Conservation (phyloP, 2,888 invertebrate genomes). For the Dolichopus griseipennis region DNA sequence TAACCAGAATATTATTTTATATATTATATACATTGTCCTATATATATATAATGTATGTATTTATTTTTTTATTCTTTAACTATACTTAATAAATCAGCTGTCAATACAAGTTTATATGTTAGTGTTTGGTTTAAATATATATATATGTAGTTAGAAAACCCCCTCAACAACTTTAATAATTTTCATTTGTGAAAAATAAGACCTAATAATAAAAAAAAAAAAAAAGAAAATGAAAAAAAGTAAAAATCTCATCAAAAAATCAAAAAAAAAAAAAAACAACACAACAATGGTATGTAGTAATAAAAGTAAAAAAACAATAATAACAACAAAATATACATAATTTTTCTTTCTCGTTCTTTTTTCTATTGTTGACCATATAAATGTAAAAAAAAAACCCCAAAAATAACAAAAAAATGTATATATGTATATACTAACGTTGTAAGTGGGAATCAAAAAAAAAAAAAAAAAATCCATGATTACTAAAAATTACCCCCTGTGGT, state of each 20-base stretch:
- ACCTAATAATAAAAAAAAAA: neutral
- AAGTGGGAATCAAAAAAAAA: neutral
- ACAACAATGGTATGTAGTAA: no score
- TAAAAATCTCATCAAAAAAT: neutral
- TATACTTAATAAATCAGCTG: neutral
- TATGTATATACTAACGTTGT: neutral
- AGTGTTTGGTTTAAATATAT: no score
- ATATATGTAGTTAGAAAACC: neutral
- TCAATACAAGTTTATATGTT: neutral
- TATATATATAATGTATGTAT: no score
- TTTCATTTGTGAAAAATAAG: no score
- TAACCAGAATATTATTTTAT: no score
- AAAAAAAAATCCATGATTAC: neutral
- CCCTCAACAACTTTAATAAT: neutral
- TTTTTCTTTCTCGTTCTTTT: neutral
- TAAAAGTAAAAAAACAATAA: no score
- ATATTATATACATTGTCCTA: no score
- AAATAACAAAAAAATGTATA: neutral
- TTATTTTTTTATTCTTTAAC: no score
- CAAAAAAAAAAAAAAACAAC: neutral
- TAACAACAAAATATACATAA: no score
- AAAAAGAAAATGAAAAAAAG: neutral
- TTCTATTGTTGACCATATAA: neutral
- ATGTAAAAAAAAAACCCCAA: neutral
- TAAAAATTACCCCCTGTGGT: constrained; percentile 1